Evolutionary conservation across 2,797 vertebrate species (phyloP), one percentile per base, ranked within the genome.

Genomic region (Acipenser oxyrinchus): DNA sequence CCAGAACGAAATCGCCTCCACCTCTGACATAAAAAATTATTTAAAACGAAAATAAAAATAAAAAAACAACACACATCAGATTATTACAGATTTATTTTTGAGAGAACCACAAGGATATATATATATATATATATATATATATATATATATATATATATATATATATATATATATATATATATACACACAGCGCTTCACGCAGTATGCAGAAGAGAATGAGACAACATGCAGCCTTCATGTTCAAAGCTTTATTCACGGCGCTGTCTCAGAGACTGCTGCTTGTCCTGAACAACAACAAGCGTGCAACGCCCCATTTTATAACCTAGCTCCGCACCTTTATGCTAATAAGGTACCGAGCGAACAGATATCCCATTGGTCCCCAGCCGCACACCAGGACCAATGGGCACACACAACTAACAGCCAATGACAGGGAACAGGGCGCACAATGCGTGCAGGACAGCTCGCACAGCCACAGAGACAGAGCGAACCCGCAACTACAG

Each of bases 211-310:
- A 7, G 80, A 79, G 0, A 66, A 72, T 70, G 78, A 69, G 0
- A 81, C 78, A 65, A 82, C 75, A 0, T 86, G 83, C 75, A 90
- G 76, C 76, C 71, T 82, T 86, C 78, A 89, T 90, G 79, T 86
- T 85, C 70, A 84, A 85, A 1, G 87, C 88, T 64, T 84, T 88
- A 75, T 82, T 77, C 70, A 89, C 88, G n/a, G n/a, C n/a, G n/a
- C 77, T 89, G 84, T 62, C 69, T 78, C 1, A 74, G 77, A 0
- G 86, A 88, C 71, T 74, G 80, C 70, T 78, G 79, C 74, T 84
- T 89, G 63, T 87, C 15, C 15, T 18, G 15, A 18, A 18, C 15
- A n/a, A n/a, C n/a, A n/a, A 88, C 85, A 66, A 77, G 70, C 10
- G 75, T 79, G 0, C 6, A 65, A 9, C 0, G 77, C 15, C 60